These are phyloP conservation scores for Furcula furcula DNA, from an alignment of 2,888 invertebrate genomes.

Conservation along the genomic window DNA sequence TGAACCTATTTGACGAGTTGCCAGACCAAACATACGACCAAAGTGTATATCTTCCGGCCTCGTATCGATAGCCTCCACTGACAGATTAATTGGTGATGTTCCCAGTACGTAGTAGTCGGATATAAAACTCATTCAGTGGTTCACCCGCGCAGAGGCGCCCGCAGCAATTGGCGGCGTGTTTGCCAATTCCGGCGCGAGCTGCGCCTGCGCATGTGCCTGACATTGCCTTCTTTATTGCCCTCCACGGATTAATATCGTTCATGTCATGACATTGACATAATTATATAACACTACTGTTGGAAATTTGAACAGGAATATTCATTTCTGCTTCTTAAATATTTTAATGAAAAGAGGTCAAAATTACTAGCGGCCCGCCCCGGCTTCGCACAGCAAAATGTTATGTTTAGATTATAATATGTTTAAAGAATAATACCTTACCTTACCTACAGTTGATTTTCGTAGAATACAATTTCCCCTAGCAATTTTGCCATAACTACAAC, in stretches of 20 bases:
- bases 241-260: slow-evolving; percentile 22
- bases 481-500: too few relatives aligned
- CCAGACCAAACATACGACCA: neutral
- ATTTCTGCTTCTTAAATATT: too few relatives aligned
- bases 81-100: slow-evolving; percentile 8
- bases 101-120: slow-evolving; percentile 3
- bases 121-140: slow-evolving; percentile 20
- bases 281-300: too few relatives aligned
- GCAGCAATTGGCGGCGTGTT: slow-evolving; percentile 46
- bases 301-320: too few relatives aligned
- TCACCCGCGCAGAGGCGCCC: slow-evolving; percentile 33
- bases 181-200: slow-evolving; percentile 35
- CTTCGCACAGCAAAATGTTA: too few relatives aligned
- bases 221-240: slow-evolving; percentile 21
- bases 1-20: neutral
- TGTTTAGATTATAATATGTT: too few relatives aligned
- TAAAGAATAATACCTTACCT: too few relatives aligned
- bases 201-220: slow-evolving; percentile 25
- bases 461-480: too few relatives aligned
- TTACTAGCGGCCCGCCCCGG: too few relatives aligned
- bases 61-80: slow-evolving; percentile 1
- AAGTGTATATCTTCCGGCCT: too few relatives aligned
- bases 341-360: too few relatives aligned
- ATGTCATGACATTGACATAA: neutral
- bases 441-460: too few relatives aligned